A percentile compares a stretch with the other conserved stretches of the same genome.
Conservation (phyloP, 2,113 vertebrate genomes). For the Guaruba guarouba region DNA sequence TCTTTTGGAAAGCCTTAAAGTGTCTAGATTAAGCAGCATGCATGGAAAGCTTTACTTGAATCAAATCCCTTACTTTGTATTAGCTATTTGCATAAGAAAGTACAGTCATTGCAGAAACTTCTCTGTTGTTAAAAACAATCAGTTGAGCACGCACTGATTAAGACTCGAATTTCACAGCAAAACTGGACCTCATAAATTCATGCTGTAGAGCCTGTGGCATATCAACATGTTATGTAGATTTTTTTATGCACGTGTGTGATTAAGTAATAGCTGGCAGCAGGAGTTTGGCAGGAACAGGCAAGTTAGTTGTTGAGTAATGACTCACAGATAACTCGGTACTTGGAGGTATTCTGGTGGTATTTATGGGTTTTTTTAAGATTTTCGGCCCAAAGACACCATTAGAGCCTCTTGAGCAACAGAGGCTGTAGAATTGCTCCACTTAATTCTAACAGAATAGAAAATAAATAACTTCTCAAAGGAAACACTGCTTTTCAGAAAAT, state of each 20-base stretch:
- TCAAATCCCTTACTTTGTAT: background rate
- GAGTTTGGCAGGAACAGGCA: background rate
- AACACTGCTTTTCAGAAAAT: background rate
- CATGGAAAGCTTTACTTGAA: background rate
- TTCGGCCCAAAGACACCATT: background rate
- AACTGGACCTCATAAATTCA: background rate
- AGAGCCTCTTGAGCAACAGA: background rate
- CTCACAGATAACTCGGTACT: background rate
- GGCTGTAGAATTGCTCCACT: background rate
- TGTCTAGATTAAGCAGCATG: fast-evolving
- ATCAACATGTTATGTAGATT: background rate
- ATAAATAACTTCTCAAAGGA: background rate
- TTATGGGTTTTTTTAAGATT: background rate
- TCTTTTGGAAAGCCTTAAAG: background rate
- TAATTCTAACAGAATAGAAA: background rate
- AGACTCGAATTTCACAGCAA: background rate
- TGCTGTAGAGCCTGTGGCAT: background rate
- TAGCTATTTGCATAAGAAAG: background rate
- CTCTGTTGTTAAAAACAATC: background rate
- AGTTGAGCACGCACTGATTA: background rate
- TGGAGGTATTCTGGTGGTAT: background rate
- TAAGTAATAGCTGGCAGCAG: background rate
- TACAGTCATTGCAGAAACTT: background rate
- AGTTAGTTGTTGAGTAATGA: background rate
- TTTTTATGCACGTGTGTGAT: background rate